These are phyloP conservation scores for Campoletis raptor DNA, from an alignment of 2,888 invertebrate genomes.

Conservation along the genomic window DNA sequence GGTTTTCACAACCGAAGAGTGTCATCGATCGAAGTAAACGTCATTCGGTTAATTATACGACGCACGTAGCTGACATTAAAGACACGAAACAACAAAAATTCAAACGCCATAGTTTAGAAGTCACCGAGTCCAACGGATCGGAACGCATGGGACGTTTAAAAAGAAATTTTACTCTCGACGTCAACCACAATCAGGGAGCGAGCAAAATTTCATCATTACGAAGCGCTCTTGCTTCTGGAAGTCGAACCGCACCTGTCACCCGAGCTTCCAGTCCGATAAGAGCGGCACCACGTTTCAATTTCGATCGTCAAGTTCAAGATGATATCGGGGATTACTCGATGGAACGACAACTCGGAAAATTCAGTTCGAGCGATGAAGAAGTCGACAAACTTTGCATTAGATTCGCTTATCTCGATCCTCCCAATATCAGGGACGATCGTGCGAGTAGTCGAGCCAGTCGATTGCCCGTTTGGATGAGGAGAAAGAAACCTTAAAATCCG, in stretches of 20 bases:
- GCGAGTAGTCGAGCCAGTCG: constrained; percentile 74
- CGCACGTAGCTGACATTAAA: constrained; percentile 76
- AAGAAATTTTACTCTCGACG: constrained; percentile 77
- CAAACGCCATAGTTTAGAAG: constrained; percentile 81
- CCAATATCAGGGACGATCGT: constrained; percentile 69
- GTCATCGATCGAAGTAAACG: constrained; percentile 78
- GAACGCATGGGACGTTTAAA: constrained; percentile 72
- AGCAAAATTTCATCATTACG: constrained; percentile 83
- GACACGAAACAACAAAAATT: constrained; percentile 77
- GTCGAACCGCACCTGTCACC: constrained; percentile 82
- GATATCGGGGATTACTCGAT: constrained; percentile 60
- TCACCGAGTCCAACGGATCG: constrained; percentile 74
- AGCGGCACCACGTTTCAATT: constrained; percentile 72
- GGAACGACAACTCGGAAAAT: constrained; percentile 76
- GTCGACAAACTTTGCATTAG: constrained; percentile 79
- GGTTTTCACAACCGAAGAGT: constrained; percentile 73
- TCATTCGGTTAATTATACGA: constrained; percentile 78
- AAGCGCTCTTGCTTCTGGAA: constrained; percentile 78
- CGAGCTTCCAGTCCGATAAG: constrained; percentile 82
- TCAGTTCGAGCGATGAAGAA: constrained; percentile 81
- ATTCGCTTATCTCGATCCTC: constrained; percentile 69
- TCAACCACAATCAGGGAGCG: constrained; percentile 83
- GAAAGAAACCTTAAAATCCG: constrained; percentile 75
- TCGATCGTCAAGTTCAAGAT: constrained; percentile 62
- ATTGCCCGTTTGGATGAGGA: constrained; percentile 77